phyloP scores from a whole-genome alignment of 1,140 invertebrate genomes.

The Chironomus striatipennis region DNA sequence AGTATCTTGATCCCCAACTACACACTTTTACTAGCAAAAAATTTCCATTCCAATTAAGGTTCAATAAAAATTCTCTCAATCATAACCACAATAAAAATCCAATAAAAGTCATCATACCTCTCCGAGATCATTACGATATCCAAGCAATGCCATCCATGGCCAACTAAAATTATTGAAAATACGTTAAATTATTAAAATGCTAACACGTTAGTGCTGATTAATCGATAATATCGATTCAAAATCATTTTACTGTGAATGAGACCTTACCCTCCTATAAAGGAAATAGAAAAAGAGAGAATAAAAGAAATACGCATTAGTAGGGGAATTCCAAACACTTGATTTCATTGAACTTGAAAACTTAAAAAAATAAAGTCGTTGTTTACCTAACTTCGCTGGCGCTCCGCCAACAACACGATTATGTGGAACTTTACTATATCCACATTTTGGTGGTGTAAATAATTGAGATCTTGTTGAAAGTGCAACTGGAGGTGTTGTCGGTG shows the following conservation, averaged over 20 bases:
- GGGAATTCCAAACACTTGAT: background rate
- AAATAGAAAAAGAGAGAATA: background rate
- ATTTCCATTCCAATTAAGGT: too few relatives aligned
- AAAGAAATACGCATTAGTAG: too few relatives aligned
- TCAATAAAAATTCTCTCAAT: too few relatives aligned
- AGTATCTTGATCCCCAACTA: too few relatives aligned
- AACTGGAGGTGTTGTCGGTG: conserved; percentile 10
- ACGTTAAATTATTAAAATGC: too few relatives aligned
- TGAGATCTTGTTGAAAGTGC: conserved; percentile 27
- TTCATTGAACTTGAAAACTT: background rate
- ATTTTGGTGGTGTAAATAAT: conserved; percentile 34
- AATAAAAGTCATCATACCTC: conserved; percentile 25
- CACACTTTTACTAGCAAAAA: too few relatives aligned
- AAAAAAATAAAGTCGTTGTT: too few relatives aligned
- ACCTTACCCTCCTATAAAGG: background rate
- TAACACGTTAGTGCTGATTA: too few relatives aligned
- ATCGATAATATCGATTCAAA: conserved; percentile 28
- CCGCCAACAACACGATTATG: conserved; percentile 41
- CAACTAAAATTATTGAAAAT: conserved; percentile 25
- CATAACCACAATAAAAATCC: too few relatives aligned
- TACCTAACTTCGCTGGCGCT: conserved; percentile 36
- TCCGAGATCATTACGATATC: conserved; percentile 33
- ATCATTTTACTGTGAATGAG: background rate
- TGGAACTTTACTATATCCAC: conserved; percentile 35
- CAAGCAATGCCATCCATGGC: conserved; percentile 37